Evolutionary conservation across 2,888 invertebrate species (phyloP).

Genomic region (Spilarctia lutea): DNA sequence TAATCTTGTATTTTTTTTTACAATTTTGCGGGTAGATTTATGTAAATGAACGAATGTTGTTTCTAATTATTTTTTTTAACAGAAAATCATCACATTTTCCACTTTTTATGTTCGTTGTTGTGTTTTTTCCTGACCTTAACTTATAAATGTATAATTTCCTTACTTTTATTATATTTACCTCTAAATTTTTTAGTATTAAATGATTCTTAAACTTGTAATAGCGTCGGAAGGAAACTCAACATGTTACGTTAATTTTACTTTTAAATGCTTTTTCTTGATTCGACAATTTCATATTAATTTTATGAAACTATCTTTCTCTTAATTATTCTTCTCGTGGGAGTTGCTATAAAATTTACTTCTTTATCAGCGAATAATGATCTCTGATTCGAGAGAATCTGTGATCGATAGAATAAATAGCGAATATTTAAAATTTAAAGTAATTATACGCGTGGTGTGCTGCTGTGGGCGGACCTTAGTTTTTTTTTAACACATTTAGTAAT

Average conservation of each 20-base stretch:
- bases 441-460: not conserved
- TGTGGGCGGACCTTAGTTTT: too few relatives aligned
- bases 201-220: not conserved
- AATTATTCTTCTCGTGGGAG: not conserved
- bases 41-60: not conserved
- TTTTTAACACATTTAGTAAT: too few relatives aligned
- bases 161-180: not conserved
- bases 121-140: constrained; percentile 4
- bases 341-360: too few relatives aligned
- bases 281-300: not conserved
- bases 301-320: not conserved
- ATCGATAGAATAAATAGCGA: not conserved
- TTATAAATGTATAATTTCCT: not conserved
- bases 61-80: not conserved
- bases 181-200: not conserved
- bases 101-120: not conserved
- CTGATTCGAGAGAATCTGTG: not conserved
- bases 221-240: constrained; percentile 4
- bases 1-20: not conserved
- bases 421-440: not conserved
- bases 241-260: not conserved
- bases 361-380: not conserved
- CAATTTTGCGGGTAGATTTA: not conserved
- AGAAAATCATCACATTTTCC: constrained; percentile 1
- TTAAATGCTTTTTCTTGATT: not conserved